Evolutionary conservation across 2,113 vertebrate genomes (phyloP), one percentile per base, ranked within the genome.

Genomic region (Chlamydotis undulata): DNA sequence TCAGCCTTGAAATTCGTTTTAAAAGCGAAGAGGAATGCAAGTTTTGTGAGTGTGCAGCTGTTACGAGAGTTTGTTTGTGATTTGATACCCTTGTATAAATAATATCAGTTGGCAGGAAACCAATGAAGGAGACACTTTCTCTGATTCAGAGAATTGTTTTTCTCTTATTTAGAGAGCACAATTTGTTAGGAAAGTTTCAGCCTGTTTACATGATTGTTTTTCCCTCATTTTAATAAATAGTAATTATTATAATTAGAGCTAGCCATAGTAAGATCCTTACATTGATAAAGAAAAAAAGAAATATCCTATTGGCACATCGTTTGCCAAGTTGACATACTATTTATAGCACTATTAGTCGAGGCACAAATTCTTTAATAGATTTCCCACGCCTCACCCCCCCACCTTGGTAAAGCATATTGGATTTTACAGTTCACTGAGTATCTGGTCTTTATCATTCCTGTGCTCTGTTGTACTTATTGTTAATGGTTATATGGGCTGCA

Each of bases 131-230:
- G 77, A 19, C 15, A 10, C 10, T 29, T 69, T 25, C 43, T 33
- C 43, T n/a, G 8, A 22, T 19, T 35, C 8, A 18, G 4, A 41
- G 41, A 41, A 70, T 49, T 25, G 47, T 29, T 49, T 29, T 4
- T 12, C 19, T 21, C 23, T 85, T 87, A 50, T 69, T 87, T 79
- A 70, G 24, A 52, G 45, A 37, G 23, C 7, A 37, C 2, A 2
- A 3, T 78, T 83, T 86, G 37, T 71, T 87, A 86, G 12, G 59
- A 53, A 41, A 33, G 6, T 68, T 63, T 47, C 39, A 68, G 31
- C 50, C 86, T 95, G 35, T 94, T 89, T 96, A 63, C 61, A 81
- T 95, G 77, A 87, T 73, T 92, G 77, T 37, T 55, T 78, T 24
- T 43, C 45, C 79, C 55, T 94, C 77, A 14, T 45, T 76, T 64